Evolutionary conservation across 2,113 vertebrate species (phyloP).

Genomic region (Charadrius vociferus): DNA sequence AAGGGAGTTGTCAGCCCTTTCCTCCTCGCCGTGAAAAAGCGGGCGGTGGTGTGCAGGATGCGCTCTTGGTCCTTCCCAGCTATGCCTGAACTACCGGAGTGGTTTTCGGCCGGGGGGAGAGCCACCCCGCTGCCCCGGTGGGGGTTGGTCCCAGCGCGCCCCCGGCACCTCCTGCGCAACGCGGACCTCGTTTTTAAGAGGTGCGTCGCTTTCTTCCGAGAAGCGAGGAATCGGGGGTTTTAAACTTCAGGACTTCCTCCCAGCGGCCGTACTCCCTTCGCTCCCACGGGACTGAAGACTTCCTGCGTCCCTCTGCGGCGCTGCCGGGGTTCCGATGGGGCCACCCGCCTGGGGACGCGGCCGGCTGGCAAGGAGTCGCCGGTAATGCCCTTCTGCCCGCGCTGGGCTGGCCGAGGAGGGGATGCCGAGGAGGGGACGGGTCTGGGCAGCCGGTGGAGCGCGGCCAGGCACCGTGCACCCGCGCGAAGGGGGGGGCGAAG

Average conservation of each 20-base stretch:
- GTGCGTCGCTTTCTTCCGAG: background rate
- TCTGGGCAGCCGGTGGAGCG: too few relatives aligned
- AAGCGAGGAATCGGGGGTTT: background rate
- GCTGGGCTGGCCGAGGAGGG: background rate
- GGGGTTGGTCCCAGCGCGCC: background rate
- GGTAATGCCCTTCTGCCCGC: background rate
- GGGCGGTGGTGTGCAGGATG: too few relatives aligned
- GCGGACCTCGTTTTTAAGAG: background rate
- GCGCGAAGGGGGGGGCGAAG: background rate
- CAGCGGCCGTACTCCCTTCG: background rate
- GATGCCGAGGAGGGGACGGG: too few relatives aligned
- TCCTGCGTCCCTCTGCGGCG: background rate
- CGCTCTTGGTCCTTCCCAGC: background rate
- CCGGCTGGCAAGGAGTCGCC: too few relatives aligned
- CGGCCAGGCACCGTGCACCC: background rate
- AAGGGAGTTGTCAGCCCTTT: background rate
- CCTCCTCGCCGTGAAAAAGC: background rate
- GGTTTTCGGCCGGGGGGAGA: background rate
- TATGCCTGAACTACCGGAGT: background rate
- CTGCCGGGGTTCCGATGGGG: background rate
- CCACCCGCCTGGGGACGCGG: background rate
- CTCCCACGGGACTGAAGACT: accelerated
- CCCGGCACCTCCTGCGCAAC: background rate
- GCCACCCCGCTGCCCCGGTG: accelerated
- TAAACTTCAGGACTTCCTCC: background rate